phyloP scores from a whole-genome alignment of 2,797 vertebrate genomes.

The Darevskia mixta region DNA sequence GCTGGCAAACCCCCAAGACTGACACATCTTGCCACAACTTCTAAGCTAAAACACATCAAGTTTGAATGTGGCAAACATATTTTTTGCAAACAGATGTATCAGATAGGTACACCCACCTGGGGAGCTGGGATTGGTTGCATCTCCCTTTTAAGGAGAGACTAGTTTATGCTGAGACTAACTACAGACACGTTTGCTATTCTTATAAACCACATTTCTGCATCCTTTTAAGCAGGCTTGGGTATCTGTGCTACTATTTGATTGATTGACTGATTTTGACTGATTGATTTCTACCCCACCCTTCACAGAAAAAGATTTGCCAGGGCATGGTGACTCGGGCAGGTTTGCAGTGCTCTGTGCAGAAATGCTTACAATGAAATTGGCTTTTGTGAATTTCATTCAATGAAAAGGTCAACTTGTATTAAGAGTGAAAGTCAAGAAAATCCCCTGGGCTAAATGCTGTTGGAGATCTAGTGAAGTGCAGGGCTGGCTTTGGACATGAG shows the following conservation, averaged over 20 bases:
- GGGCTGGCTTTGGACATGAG: not conserved
- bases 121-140: not conserved
- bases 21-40: too few relatives aligned
- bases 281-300: not conserved
- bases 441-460: not conserved
- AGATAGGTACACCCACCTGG: not conserved
- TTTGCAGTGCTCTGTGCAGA: not conserved
- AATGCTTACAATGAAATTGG: not conserved
- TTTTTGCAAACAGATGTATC: not conserved
- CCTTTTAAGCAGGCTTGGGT: not conserved
- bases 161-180: not conserved
- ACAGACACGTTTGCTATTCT: not conserved
- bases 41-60: not conserved
- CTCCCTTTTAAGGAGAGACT: not conserved
- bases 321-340: too few relatives aligned
- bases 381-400: not conserved
- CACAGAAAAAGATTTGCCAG: too few relatives aligned
- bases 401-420: not conserved
- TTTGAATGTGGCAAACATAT: not conserved
- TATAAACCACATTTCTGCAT: not conserved
- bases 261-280: too few relatives aligned
- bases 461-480: too few relatives aligned
- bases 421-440: not conserved
- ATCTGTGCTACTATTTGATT: not conserved
- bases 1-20: too few relatives aligned